Percentiles rank a stretch among this genome's conserved stretches.
Conservation (phyloP, 2,888 invertebrate species). For the Eupithecia inturbata region DNA sequence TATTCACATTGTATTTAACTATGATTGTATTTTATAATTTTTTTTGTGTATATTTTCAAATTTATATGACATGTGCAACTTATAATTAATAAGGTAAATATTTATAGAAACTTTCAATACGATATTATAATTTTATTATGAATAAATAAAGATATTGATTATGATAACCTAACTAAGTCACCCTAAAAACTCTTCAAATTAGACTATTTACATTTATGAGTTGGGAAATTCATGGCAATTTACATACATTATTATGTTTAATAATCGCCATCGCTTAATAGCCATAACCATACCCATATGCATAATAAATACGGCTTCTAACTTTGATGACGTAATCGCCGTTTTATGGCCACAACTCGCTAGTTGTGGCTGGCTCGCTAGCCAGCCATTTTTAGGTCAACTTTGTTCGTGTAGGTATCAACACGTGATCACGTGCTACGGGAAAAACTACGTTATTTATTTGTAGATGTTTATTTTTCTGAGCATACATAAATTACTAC, state of each 20-base stretch:
- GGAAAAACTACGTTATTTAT: not conserved
- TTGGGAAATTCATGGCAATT: not conserved
- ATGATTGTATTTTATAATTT: too few species aligned
- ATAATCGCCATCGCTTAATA: conserved; percentile 7
- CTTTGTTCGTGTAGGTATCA: conserved; percentile 3
- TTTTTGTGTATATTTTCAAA: too few species aligned
- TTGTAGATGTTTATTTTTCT: not conserved
- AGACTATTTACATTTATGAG: not conserved
- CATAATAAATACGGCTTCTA: not conserved
- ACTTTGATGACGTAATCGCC: conserved; percentile 9
- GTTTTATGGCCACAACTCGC: conserved; percentile 1
- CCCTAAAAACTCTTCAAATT: not conserved
- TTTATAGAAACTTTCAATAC: too few species aligned
- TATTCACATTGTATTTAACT: too few species aligned
- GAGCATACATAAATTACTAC: not conserved
- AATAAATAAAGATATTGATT: too few species aligned
- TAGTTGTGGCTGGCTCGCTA: too few species aligned
- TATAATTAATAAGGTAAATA: too few species aligned
- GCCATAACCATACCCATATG: conserved; percentile 2
- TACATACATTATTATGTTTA: not conserved
- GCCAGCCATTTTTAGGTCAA: conserved; percentile 5
- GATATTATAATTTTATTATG: too few species aligned
- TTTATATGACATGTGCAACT: too few species aligned
- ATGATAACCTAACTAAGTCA: not conserved
- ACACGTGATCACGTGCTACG: not conserved